Conservation (phyloP, 2,113 vertebrate species). For the Larimichthys polyactis region DNA sequence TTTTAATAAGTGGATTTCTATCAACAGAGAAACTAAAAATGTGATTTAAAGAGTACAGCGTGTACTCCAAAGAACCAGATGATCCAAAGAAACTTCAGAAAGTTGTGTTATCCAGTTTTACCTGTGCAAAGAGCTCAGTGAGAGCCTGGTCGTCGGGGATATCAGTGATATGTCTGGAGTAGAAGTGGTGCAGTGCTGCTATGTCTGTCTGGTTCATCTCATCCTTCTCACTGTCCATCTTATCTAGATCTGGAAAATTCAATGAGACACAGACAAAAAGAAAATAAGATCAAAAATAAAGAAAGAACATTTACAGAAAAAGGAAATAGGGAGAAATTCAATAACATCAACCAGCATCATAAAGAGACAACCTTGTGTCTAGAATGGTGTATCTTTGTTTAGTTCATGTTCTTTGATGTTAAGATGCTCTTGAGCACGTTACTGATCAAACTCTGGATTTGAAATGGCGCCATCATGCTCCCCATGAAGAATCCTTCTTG, state of each 20-base stretch:
- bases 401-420: too few relatives aligned
- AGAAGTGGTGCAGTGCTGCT: slow-evolving; percentile 94
- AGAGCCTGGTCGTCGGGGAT: slow-evolving; percentile 88
- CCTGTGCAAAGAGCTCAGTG: slow-evolving; percentile 94
- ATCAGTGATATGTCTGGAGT: slow-evolving; percentile 92
- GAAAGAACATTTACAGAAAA: neutral
- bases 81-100: neutral
- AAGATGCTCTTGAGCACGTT: too few relatives aligned
- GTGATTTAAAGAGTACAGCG: neutral
- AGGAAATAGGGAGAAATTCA: neutral
- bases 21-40: neutral
- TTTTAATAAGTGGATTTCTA: neutral
- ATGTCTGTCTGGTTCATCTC: slow-evolving; percentile 95
- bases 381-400: too few relatives aligned
- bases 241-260: slow-evolving; percentile 90
- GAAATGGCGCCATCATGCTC: too few relatives aligned
- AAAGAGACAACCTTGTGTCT: neutral
- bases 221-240: slow-evolving; percentile 95
- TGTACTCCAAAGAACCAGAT: neutral
- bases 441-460: too few relatives aligned
- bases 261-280: neutral
- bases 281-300: neutral
- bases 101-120: slow-evolving; percentile 54
- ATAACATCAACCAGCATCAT: neutral
- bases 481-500: too few relatives aligned